These are phyloP conservation scores for Actias luna DNA, from an alignment of 2,888 invertebrate species.

Conservation along the genomic window DNA sequence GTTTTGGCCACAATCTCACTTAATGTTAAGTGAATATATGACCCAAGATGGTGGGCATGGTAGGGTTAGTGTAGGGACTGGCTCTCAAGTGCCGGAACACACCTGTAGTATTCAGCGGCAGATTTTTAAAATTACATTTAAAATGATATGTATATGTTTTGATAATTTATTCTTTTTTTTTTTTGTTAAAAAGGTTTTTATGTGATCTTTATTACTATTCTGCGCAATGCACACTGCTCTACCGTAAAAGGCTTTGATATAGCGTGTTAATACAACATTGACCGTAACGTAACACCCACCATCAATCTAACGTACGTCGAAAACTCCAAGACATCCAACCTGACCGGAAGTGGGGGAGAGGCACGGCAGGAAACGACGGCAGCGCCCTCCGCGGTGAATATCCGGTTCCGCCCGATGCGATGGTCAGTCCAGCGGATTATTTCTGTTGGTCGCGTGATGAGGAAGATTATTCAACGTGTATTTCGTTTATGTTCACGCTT, in stretches of 20 bases:
- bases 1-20: too few species aligned
- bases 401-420: conserved; percentile 32
- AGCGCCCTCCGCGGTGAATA: conserved; percentile 33
- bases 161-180: too few species aligned
- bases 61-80: too few species aligned
- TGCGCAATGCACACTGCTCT: too few species aligned
- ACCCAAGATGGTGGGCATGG: too few species aligned
- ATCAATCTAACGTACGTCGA: conserved; percentile 8
- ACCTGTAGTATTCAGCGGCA: too few species aligned
- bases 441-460: conserved; percentile 34
- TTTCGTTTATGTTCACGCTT: neutral
- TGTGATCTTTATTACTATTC: too few species aligned
- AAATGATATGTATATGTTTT: too few species aligned
- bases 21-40: too few species aligned
- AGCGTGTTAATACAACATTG: neutral
- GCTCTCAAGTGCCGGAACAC: too few species aligned
- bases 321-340: conserved; percentile 22
- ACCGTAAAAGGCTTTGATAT: neutral
- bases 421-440: conserved; percentile 36
- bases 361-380: conserved; percentile 35
- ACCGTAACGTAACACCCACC: conserved; percentile 4
- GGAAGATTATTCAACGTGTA: neutral
- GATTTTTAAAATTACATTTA: too few species aligned
- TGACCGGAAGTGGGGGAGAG: conserved; percentile 40
- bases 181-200: too few species aligned